Conservation (phyloP, 2,797 vertebrate species). For the Typhlichthys eigenmanni region DNA sequence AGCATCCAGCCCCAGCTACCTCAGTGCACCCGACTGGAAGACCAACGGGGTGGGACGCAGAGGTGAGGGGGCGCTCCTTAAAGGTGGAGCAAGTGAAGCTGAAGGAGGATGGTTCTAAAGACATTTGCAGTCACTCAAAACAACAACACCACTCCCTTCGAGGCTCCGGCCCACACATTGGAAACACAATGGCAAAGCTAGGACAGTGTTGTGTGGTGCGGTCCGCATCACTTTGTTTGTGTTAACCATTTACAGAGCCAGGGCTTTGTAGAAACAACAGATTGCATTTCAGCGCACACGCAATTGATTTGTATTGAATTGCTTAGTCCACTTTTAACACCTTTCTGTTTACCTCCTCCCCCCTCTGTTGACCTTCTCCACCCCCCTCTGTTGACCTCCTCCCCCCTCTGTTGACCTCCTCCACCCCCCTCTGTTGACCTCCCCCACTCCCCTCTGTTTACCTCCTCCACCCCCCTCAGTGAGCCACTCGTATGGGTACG, state of each 20-base stretch:
- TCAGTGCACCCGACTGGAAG: conserved; percentile 91
- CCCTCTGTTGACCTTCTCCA: not conserved
- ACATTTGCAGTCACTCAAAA: no score
- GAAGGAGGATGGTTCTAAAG: no score
- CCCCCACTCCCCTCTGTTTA: not conserved
- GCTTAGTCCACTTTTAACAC: not conserved
- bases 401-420: conserved; percentile 6
- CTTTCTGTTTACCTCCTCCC: no score
- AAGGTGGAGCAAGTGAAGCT: not conserved
- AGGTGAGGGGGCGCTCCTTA: conserved; percentile 71
- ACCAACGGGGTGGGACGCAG: conserved; percentile 92
- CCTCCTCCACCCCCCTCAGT: conserved; percentile 70
- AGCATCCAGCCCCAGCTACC: conserved; percentile 86
- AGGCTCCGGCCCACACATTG: no score
- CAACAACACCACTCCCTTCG: no score
- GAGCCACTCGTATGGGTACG: conserved; percentile 95
- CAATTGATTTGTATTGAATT: no score
- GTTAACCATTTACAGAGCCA: no score
- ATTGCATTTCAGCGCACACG: no score
- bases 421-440: conserved; percentile 7
- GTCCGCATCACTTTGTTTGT: no score
- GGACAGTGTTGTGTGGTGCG: no score
- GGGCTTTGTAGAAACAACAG: no score
- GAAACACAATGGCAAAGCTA: no score
- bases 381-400: conserved; percentile 7